phyloP scores from a whole-genome alignment of 2,888 invertebrate genomes.

The Epistrophe eligans region DNA sequence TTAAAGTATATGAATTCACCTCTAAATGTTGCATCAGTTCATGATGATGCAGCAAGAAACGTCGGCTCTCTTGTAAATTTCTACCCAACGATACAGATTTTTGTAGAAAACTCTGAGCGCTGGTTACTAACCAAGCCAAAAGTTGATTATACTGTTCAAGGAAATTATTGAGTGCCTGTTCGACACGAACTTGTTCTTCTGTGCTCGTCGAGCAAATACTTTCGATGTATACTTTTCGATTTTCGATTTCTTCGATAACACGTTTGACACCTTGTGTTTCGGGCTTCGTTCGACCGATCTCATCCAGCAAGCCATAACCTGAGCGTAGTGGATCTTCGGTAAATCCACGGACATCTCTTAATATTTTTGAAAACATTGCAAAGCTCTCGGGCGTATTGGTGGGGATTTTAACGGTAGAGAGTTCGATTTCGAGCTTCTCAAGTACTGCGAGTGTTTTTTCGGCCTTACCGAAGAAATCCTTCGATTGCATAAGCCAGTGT shows the following conservation, averaged over 20 bases:
- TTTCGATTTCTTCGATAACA: slow-evolving; percentile 90
- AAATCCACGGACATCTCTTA: slow-evolving; percentile 87
- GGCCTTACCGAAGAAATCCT: slow-evolving; percentile 90
- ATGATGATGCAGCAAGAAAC: slow-evolving; percentile 90
- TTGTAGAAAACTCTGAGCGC: slow-evolving; percentile 89
- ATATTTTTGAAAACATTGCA: slow-evolving; percentile 88
- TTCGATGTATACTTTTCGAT: slow-evolving; percentile 88
- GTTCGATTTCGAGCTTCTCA: slow-evolving; percentile 90
- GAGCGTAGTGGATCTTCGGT: slow-evolving; percentile 88
- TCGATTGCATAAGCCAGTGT: slow-evolving; percentile 87
- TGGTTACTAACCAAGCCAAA: slow-evolving; percentile 89
- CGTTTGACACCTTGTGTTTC: slow-evolving; percentile 88
- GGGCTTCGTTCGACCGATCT: slow-evolving; percentile 86
- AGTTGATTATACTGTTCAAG: slow-evolving; percentile 88
- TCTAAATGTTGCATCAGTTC: slow-evolving; percentile 89
- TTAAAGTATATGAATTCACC: slow-evolving; percentile 82
- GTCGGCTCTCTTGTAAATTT: slow-evolving; percentile 87
- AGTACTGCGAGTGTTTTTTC: slow-evolving; percentile 89
- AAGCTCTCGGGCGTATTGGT: slow-evolving; percentile 88
- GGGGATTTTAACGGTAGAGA: slow-evolving; percentile 87
- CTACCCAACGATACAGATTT: slow-evolving; percentile 91
- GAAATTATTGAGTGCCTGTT: slow-evolving; percentile 88
- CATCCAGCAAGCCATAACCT: slow-evolving; percentile 89
- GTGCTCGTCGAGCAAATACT: slow-evolving; percentile 88
- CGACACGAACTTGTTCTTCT: slow-evolving; percentile 89